Evolutionary conservation across 2,797 vertebrate species (phyloP).

Genomic region (Oryzias dopingdopingensis): DNA sequence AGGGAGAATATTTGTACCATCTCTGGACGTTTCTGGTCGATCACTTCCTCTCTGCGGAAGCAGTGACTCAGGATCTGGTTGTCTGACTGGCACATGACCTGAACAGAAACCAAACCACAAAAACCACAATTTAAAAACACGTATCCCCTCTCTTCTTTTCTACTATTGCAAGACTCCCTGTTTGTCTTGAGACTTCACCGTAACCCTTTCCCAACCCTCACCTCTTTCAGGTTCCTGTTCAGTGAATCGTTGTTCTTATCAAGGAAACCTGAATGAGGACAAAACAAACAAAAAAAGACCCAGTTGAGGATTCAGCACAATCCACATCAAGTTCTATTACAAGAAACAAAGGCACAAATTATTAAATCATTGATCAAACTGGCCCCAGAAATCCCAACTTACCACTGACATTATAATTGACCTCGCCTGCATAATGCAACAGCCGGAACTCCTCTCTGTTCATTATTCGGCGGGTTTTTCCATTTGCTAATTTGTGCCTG

Average conservation of each 20-base stretch:
- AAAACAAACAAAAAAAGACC: neutral
- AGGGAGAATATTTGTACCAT: conserved; percentile 76
- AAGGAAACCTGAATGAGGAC: conserved; percentile 81
- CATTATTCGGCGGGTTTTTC: conserved; percentile 89
- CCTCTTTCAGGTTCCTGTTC: conserved; percentile 96
- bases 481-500: conserved; percentile 95
- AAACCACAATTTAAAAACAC: conserved; percentile 34
- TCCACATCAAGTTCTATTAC: neutral
- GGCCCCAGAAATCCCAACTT: conserved; percentile 23
- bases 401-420: conserved; percentile 95
- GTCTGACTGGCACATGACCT: conserved; percentile 93
- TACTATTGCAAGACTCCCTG: neutral
- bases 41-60: conserved; percentile 88
- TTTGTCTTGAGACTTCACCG: neutral
- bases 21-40: conserved; percentile 92
- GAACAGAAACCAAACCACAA: conserved; percentile 42
- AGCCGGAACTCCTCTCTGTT: conserved; percentile 92
- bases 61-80: conserved; percentile 89
- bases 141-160: conserved; percentile 2
- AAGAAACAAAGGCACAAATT: neutral
- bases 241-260: conserved; percentile 97
- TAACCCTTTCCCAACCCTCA: conserved; percentile 56
- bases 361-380: neutral
- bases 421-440: conserved; percentile 94
- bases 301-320: conserved; percentile 4